Evolutionary conservation across 2,888 invertebrate genomes (phyloP), one percentile per base, ranked within the genome.

Genomic region (Phoenoteleia sp.): DNA sequence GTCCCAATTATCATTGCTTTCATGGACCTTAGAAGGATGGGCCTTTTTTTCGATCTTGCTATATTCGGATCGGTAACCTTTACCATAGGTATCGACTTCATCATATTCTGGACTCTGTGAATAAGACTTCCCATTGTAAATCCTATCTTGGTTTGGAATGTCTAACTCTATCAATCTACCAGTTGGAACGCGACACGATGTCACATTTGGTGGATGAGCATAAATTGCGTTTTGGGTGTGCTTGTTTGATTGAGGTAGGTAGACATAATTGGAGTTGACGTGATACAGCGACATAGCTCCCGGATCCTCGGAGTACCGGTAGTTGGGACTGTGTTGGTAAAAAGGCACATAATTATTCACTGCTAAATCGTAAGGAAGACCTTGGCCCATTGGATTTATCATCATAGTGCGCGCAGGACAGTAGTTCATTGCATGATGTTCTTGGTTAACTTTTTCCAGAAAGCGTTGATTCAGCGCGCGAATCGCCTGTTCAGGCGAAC

Each of bases 1-100:
- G 91, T 96, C 96, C 97, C 97, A 98, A 66, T 96, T 95, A 87
- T 97, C 97, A 75, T 33, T 21, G 25, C 96, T 96, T 0, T 96
- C 84, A 29, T 86, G 82, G 17, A 67, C 79, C 3, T 79, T 75
- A 3, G 80, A 9, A 0, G 84, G 2, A 39, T 39, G 15, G 15
- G 39, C 47, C n/a, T 90, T 91, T 54, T 89, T 92, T 2, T 90
- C 91, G 0, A 87, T 72, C 27, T 76, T 88, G n/a, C 86, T 88
- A 36, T 89, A 89, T 13, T 90, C 90, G 15, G 83, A 87, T 21
- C 87, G 85, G 29, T 91, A 89, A 3, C 75, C 84, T 23, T 87
- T 62, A 15, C 71, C 86, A 25, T 87, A 88, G 9, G 84, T 87
- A 60, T 92, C 92, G 1, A 90, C 75, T 15, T 91, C 91, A 45